Percentiles rank a stretch among this genome's conserved stretches.
Conservation (phyloP, 2,113 vertebrate species). For the Trichomycterus rosablanca region DNA sequence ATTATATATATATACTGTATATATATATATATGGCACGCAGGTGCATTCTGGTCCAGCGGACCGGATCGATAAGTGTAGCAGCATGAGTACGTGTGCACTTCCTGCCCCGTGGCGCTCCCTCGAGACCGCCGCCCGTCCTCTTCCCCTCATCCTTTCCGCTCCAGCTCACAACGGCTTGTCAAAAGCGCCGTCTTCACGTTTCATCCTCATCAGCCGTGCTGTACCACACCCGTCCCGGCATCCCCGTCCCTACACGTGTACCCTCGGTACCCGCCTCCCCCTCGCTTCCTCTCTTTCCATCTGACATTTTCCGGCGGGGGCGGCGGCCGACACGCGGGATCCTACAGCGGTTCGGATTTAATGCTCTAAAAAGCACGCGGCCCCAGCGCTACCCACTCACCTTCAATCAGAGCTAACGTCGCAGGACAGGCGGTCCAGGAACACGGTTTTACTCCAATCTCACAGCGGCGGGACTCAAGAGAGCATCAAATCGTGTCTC, state of each 20-base stretch:
- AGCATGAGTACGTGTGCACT: conserved; percentile 53
- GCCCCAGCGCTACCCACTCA: conserved; percentile 58
- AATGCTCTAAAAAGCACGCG: conserved; percentile 85
- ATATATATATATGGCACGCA: not conserved
- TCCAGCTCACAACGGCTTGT: conserved; percentile 25
- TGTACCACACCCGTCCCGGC: conserved; percentile 22
- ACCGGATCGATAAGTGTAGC: conserved; percentile 81
- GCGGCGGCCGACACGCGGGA: conserved; percentile 67
- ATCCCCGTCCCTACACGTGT: conserved; percentile 72
- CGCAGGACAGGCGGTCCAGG: conserved; percentile 71
- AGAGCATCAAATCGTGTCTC: too few species aligned
- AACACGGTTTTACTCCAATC: conserved; percentile 29
- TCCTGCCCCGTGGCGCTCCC: conserved; percentile 59
- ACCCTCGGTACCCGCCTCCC: conserved; percentile 66
- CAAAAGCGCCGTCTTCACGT: conserved; percentile 39
- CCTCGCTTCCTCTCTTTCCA: conserved; percentile 35
- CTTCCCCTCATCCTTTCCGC: conserved; percentile 51
- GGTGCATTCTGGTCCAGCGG: conserved; percentile 69
- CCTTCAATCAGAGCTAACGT: conserved; percentile 80
- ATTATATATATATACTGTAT: not conserved
- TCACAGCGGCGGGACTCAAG: conserved; percentile 26
- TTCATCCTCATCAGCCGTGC: conserved; percentile 34
- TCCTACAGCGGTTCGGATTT: conserved; percentile 71
- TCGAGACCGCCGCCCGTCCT: conserved; percentile 58
- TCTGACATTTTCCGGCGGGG: too few species aligned